Percentiles rank a stretch among this genome's conserved stretches.
Conservation (phyloP, 1,140 invertebrate species). For the Asbolus verrucosus region DNA sequence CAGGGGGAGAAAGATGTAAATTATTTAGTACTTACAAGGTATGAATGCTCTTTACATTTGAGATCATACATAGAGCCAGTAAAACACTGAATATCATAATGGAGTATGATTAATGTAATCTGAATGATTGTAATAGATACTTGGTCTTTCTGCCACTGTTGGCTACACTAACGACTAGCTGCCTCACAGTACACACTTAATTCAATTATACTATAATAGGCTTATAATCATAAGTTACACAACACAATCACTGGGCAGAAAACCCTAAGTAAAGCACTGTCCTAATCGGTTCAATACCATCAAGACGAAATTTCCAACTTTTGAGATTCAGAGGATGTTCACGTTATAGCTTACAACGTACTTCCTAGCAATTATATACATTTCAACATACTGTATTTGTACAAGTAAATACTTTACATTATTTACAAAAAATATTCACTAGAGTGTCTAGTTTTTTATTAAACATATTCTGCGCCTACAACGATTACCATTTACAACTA, state of each 20-base stretch:
- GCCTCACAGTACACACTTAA: conserved; percentile 53
- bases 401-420: conserved; percentile 42
- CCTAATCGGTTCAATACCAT: conserved; percentile 21
- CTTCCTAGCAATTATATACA: conserved; percentile 24
- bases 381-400: conserved; percentile 25
- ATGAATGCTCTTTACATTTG: conserved; percentile 56
- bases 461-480: conserved; percentile 8
- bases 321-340: conserved; percentile 18
- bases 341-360: too few species aligned
- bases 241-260: conserved; percentile 46
- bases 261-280: conserved; percentile 18
- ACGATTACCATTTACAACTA: not conserved
- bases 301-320: conserved; percentile 15
- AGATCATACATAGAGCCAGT: conserved; percentile 52
- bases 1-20: conserved; percentile 29
- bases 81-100: conserved; percentile 53
- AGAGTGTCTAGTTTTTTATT: conserved; percentile 26
- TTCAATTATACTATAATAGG: conserved; percentile 59
- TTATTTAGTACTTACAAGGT: conserved; percentile 53
- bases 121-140: conserved; percentile 38
- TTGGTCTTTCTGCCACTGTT: conserved; percentile 50
- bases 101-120: conserved; percentile 47
- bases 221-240: conserved; percentile 54
- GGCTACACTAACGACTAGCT: conserved; percentile 56
- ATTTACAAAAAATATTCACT: conserved; percentile 40